A percentile compares a stretch with the other conserved stretches of the same genome.
These are phyloP conservation scores for Saturnia pavonia DNA, from an alignment of 2,888 invertebrate genomes.

Conservation along the genomic window DNA sequence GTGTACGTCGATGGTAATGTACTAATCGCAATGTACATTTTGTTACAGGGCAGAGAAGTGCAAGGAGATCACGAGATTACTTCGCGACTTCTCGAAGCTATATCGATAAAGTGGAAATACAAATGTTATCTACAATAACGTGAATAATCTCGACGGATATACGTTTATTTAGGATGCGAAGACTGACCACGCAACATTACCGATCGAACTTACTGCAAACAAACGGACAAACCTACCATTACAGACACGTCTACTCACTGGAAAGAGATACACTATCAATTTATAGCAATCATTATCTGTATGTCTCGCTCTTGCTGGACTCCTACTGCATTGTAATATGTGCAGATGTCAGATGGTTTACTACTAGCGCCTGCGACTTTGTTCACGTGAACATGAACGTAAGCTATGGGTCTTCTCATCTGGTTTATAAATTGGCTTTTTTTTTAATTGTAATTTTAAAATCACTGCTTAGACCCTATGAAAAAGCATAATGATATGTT, in stretches of 20 bases:
- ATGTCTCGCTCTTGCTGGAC: background rate
- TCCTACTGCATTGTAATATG: background rate
- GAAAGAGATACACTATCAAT: background rate
- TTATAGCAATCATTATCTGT: background rate
- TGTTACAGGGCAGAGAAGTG: conserved; percentile 81
- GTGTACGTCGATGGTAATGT: too few relatives aligned
- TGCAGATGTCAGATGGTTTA: too few relatives aligned
- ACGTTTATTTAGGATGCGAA: conserved; percentile 6
- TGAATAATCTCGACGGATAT: conserved; percentile 13
- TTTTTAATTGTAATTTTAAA: too few relatives aligned
- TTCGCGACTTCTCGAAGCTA: conserved; percentile 92
- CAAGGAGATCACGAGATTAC: conserved; percentile 88
- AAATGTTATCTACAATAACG: background rate
- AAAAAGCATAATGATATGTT: background rate
- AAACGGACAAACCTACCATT: background rate
- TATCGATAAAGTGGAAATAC: conserved; percentile 86
- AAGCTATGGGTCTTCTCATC: too few relatives aligned
- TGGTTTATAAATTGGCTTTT: too few relatives aligned
- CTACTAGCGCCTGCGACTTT: too few relatives aligned
- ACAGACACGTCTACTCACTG: background rate
- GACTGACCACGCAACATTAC: conserved; percentile 13
- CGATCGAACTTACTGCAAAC: conserved; percentile 16
- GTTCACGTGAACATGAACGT: too few relatives aligned
- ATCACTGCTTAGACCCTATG: too few relatives aligned
- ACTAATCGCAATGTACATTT: background rate